Evolutionary conservation across 2,113 vertebrate genomes (phyloP).

Genomic region (Lagopus muta): DNA sequence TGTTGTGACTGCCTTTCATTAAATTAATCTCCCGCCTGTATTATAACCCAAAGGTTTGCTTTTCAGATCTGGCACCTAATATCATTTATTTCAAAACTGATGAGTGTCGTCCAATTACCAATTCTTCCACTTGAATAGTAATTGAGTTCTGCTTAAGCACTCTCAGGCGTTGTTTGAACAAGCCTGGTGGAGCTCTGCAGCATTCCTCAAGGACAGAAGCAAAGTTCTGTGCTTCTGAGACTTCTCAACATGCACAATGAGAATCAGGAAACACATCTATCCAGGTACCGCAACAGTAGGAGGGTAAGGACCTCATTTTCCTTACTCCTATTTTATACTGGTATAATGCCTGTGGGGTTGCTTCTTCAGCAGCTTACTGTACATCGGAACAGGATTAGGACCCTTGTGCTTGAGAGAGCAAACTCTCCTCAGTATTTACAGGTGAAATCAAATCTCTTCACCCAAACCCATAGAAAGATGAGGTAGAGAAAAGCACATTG

Average conservation of each 20-base stretch:
- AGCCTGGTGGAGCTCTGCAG: constrained; percentile 11
- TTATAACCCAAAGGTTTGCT: constrained; percentile 31
- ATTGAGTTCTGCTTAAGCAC: constrained; percentile 42
- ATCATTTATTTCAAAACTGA: constrained; percentile 27
- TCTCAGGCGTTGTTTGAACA: constrained; percentile 5
- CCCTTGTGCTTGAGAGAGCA: neutral
- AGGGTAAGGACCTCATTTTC: neutral
- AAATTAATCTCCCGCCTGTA: neutral
- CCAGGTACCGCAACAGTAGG: neutral
- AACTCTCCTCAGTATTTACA: neutral
- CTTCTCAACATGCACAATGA: neutral
- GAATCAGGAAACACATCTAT: neutral
- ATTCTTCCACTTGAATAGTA: constrained; percentile 48
- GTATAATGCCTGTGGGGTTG: neutral
- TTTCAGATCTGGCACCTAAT: constrained; percentile 31
- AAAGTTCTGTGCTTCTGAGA: neutral
- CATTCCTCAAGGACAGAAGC: neutral
- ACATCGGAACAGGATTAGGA: neutral
- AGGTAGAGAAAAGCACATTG: accelerated
- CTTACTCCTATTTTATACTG: neutral
- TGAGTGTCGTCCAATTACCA: constrained; percentile 35
- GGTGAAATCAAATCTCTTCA: neutral
- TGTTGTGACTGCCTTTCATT: constrained; percentile 1
- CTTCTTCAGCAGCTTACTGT: neutral
- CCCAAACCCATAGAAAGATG: neutral